Base-by-base conservation (phyloP, 2,113 vertebrate genomes). In the Lepidothrix coronata region DNA sequence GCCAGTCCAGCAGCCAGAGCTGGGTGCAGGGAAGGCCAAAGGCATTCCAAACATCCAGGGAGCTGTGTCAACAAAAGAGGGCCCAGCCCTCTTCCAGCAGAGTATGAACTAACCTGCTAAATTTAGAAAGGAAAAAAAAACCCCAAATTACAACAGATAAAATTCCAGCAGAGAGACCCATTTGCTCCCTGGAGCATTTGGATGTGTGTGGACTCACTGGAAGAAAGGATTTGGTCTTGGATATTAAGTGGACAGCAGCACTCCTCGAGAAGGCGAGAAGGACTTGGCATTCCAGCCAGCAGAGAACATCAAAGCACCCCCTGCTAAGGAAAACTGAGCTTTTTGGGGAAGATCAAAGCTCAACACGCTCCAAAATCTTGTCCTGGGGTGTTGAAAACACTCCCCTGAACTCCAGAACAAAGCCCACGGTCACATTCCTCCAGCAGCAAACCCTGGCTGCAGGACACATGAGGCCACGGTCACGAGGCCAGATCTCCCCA, bases 251-350 rank as follows among this genome's bases (percentile, higher is more conserved):
- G 31, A n/a, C 55, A 57, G 55, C 31, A 58, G 55, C 33, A 35
- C 58, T 83, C 71, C 71, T 21, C 1, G n/a, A n/a, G n/a, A n/a
- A n/a, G n/a, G n/a, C n/a, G n/a, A n/a, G 39, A 85, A 85, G 57
- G 44, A 59, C 44, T 7, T 17, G 61, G 81, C 92, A 84, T 20
- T 14, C 25, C 77, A 52, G 57, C 25, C 33, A 93, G 73, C 55
- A 67, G 52, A 71, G 52, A 65, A 74, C 77, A 86, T 94, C 84
- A 91, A 91, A 96, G 93, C 85, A 55, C 41, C 57, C 74, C 81
- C n/a, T 65, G 89, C 66, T 44, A 82, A 43, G 55, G 14, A 33
- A 54, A 31, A 39, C 3, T 3, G 51, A 91, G 81, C 73, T 30
- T 71, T 85, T 22, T 2, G 4, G 52, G 33, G 71, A 72, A 93